These are phyloP conservation scores for Nesoenas mayeri DNA, from an alignment of 2,113 vertebrate genomes.

Conservation along the genomic window DNA sequence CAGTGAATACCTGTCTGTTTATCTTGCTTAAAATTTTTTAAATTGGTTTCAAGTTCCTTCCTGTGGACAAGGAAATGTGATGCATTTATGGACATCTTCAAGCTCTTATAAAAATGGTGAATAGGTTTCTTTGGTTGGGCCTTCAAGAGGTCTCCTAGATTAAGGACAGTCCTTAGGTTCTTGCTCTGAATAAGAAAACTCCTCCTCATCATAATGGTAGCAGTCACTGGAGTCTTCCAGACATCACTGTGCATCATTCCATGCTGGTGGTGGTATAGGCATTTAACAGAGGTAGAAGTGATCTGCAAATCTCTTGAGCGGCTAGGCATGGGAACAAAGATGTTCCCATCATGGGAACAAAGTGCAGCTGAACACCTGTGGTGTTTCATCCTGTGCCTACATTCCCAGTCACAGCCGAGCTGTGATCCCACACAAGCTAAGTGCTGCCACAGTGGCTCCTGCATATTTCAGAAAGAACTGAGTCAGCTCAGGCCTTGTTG, in stretches of 20 bases:
- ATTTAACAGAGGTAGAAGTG: background rate
- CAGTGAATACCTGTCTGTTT: background rate
- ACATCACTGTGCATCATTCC: background rate
- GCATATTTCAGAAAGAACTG: background rate
- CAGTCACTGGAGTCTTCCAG: background rate
- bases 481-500: background rate
- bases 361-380: background rate
- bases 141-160: background rate
- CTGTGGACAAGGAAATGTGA: background rate
- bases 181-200: background rate
- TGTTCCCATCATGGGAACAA: background rate
- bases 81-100: background rate
- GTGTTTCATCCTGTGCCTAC: background rate
- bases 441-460: background rate
- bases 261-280: background rate
- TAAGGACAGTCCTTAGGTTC: accelerated
- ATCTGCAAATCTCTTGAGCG: background rate
- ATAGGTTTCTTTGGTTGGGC: background rate
- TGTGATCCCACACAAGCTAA: background rate
- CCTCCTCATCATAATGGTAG: background rate
- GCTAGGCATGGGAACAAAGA: background rate
- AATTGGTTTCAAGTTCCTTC: background rate
- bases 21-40: background rate
- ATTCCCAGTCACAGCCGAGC: background rate
- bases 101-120: background rate